Percentiles rank a stretch among this genome's conserved stretches.
Evolutionary conservation across 2,113 vertebrate species (phyloP).

Genomic region (Prolemur simus): DNA sequence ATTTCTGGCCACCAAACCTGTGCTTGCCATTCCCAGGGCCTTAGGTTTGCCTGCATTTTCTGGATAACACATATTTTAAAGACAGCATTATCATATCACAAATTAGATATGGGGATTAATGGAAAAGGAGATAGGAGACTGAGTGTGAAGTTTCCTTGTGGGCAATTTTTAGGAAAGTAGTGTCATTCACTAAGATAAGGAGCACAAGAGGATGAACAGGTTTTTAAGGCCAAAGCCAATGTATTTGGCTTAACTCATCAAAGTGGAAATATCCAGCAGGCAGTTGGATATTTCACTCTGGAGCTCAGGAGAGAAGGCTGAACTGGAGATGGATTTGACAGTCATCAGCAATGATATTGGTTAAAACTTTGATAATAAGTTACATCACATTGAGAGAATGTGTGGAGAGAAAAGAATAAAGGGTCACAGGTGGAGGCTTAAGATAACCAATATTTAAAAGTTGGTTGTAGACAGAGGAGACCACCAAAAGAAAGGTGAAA

Average conservation of each 20-base stretch:
- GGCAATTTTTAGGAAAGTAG: background rate
- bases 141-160: background rate
- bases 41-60: accelerated
- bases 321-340: background rate
- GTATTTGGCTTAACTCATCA: background rate
- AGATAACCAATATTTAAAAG: background rate
- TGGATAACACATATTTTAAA: background rate
- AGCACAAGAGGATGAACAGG: background rate
- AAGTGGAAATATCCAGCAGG: background rate
- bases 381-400: background rate
- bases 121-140: background rate
- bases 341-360: background rate
- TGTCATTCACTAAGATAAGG: background rate
- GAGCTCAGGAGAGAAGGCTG: background rate
- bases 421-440: background rate
- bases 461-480: background rate
- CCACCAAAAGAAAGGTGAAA: background rate
- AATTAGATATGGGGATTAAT: background rate
- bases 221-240: background rate
- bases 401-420: background rate
- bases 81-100: background rate
- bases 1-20: slow-evolving; percentile 91
- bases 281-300: background rate
- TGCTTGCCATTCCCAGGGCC: slow-evolving; percentile 88
- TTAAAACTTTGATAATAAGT: background rate